These are phyloP conservation scores for Ophthalmolycus amberensis DNA, from an alignment of 2,113 vertebrate genomes.

Conservation along the genomic window DNA sequence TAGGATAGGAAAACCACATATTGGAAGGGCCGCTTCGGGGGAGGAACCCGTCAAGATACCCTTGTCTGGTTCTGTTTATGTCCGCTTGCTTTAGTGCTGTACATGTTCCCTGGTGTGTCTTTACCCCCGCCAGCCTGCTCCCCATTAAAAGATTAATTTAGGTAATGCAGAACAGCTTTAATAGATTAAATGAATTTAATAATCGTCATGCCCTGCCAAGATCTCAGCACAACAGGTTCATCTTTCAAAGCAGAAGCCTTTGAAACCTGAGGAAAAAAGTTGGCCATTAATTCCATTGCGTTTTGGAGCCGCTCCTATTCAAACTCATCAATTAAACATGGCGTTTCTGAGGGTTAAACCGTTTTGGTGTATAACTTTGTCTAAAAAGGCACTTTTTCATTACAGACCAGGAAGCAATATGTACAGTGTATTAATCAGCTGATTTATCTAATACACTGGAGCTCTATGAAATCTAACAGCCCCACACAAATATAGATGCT, in stretches of 20 bases:
- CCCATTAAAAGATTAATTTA: conserved; percentile 75
- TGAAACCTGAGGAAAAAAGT: conserved; percentile 51
- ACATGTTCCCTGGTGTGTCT: conserved; percentile 57
- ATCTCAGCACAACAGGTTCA: conserved; percentile 68
- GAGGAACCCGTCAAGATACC: conserved; percentile 45
- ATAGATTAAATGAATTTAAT: conserved; percentile 82
- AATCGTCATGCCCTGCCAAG: conserved; percentile 69
- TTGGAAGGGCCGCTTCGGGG: conserved; percentile 38
- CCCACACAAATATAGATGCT: neutral
- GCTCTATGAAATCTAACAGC: conserved; percentile 16
- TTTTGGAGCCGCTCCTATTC: conserved; percentile 41
- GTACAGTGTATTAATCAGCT: conserved; percentile 25
- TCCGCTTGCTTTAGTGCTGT: conserved; percentile 60
- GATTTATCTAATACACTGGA: conserved; percentile 27
- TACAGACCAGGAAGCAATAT: conserved; percentile 23
- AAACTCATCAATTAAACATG: conserved; percentile 72
- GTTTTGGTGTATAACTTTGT: conserved; percentile 12
- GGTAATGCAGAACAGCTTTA: conserved; percentile 80
- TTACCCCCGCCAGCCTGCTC: conserved; percentile 59
- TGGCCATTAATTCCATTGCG: conserved; percentile 60
- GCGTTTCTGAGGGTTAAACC: conserved; percentile 17
- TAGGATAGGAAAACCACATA: conserved; percentile 68
- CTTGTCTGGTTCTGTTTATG: conserved; percentile 71
- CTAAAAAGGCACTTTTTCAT: conserved; percentile 16
- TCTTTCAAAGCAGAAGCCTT: conserved; percentile 73